These are phyloP conservation scores for Pseudochaenichthys georgianus DNA, from an alignment of 2,797 vertebrate species.

Conservation along the genomic window DNA sequence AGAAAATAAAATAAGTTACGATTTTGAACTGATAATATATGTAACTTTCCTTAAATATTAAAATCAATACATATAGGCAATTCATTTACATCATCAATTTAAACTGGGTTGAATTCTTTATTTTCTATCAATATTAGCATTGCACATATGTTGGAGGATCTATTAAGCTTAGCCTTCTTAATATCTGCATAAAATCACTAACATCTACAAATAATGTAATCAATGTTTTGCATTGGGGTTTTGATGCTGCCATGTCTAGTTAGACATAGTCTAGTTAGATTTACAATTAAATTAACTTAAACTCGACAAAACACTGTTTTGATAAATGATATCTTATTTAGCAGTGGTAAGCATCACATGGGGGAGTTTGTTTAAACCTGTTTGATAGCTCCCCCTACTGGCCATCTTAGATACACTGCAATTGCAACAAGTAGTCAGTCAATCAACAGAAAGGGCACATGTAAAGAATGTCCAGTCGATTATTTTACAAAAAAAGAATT, in stretches of 20 bases:
- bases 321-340: neutral
- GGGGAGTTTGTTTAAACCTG: constrained; percentile 8
- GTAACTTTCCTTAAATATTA: neutral
- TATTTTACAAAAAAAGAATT: neutral
- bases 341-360: neutral
- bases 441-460: neutral
- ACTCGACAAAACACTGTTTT: too few relatives aligned
- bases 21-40: neutral
- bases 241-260: too few relatives aligned
- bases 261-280: neutral
- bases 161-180: neutral
- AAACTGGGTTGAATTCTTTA: neutral
- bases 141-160: neutral
- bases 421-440: constrained; percentile 44
- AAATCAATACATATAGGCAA: neutral
- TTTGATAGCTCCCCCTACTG: constrained; percentile 59
- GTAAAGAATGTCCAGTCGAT: neutral
- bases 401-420: constrained; percentile 26
- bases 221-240: too few relatives aligned
- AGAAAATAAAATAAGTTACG: fast-evolving
- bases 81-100: neutral
- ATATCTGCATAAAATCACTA: neutral
- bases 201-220: neutral
- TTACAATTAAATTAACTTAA: neutral
- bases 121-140: neutral